phyloP scores from a whole-genome alignment of 2,113 vertebrate species.

The Brachypodius melanocephalos region DNA sequence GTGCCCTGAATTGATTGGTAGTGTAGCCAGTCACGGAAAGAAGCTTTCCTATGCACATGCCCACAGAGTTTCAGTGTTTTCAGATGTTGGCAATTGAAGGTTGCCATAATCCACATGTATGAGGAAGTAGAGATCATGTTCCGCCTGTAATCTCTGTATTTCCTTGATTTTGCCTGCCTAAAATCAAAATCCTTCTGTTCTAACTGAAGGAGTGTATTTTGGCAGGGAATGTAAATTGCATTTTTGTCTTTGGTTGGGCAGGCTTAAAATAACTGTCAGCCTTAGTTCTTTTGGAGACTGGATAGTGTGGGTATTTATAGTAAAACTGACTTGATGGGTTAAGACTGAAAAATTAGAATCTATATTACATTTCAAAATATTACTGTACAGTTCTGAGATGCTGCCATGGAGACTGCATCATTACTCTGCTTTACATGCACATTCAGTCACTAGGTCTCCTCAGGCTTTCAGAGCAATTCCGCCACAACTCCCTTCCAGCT shows the following conservation, averaged over 20 bases:
- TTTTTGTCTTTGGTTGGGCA: constrained; percentile 25
- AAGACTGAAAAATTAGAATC: constrained; percentile 53
- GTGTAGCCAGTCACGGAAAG: not conserved
- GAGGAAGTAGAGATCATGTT: not conserved
- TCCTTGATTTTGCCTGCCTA: not conserved
- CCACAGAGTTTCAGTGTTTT: not conserved
- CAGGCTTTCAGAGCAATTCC: not conserved
- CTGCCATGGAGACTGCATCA: constrained; percentile 44
- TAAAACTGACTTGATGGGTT: constrained; percentile 36
- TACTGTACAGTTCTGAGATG: constrained; percentile 28
- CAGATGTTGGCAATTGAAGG: not conserved
- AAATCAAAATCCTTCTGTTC: not conserved
- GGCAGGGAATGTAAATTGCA: not conserved
- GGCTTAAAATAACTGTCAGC: constrained; percentile 38
- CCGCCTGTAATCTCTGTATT: not conserved
- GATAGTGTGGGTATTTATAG: constrained; percentile 41
- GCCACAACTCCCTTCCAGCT: not conserved
- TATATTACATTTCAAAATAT: constrained; percentile 58
- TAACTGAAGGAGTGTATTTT: not conserved
- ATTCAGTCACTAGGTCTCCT: not conserved
- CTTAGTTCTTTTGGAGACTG: not conserved
- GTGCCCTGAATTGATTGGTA: not conserved
- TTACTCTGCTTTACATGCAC: not conserved
- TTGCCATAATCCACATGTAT: not conserved
- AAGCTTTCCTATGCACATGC: not conserved